Base-by-base conservation (phyloP, 2,888 invertebrate genomes). In the Bimastos eiseni region DNA sequence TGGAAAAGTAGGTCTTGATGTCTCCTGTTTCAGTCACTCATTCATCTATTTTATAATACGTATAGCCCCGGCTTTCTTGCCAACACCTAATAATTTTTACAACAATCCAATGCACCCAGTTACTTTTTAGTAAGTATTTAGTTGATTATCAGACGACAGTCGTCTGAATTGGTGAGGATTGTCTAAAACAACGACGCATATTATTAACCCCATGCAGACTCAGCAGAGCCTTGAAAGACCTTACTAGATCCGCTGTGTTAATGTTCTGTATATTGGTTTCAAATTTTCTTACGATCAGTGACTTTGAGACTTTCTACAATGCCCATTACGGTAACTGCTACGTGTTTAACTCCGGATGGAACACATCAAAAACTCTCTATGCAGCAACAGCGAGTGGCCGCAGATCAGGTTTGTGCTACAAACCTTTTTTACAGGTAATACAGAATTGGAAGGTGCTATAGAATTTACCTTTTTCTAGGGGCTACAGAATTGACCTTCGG, bases 301-400 rank as follows among this genome's bases (percentile, higher is more conserved):
- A 91, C 83, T 92, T 92, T 44, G 83, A 49, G 38, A 41, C 84
- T 24, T 92, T 91, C 49, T 91, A 92, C 91, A 92, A 90, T 90
- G 89, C 92, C 15, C 83, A 89, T 24, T 89, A 89, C 37, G 92
- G 92, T n/a, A 92, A 92, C 84, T 92, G 92, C 55, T 92, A 89
- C 49, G 89, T 92, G 11, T 92, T 91, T 83, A 92, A 92, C 90
- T 91, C 92, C 15, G 92, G 92, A 17, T 92, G 92, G 92, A 90
- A 91, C 38, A 36, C 89, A n/a, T 90, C 90, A 4, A 49, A 38
- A 30, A 49, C 49, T 15, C 24, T 24, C 24, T 86, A 86, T 19
- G 19, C 37, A 37, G 21, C 36, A 34, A 86, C 37, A 34, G 34
- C 86, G 34, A 86, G 86, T 15, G 86, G 86, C 34, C 34, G 86